These are phyloP conservation scores for Contarinia nasturtii DNA, from an alignment of 1,140 invertebrate species.

Conservation along the genomic window DNA sequence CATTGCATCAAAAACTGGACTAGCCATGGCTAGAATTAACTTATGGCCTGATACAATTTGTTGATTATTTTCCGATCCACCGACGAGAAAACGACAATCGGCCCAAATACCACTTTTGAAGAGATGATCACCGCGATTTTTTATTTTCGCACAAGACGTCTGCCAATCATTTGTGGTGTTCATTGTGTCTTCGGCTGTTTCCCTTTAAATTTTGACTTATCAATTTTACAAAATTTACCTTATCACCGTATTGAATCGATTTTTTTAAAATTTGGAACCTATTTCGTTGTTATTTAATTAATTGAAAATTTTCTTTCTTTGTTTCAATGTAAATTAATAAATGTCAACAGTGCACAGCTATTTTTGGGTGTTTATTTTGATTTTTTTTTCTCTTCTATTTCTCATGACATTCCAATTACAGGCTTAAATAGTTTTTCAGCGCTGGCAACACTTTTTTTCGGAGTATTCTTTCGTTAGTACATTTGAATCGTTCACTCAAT, in stretches of 20 bases:
- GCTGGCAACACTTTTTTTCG: too few relatives aligned
- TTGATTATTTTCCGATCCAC: conserved; percentile 54
- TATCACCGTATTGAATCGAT: too few relatives aligned
- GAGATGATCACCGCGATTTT: conserved; percentile 46
- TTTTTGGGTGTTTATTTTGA: too few relatives aligned
- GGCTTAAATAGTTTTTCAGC: too few relatives aligned
- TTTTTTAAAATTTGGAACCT: too few relatives aligned
- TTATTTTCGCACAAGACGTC: conserved; percentile 40
- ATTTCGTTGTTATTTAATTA: background rate
- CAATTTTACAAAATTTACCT: too few relatives aligned
- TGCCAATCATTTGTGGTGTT: conserved; percentile 41
- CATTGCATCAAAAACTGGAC: conserved; percentile 69
- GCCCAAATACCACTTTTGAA: conserved; percentile 55
- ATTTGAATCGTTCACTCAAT: too few relatives aligned
- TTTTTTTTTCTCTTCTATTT: too few relatives aligned
- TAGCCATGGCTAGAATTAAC: conserved; percentile 62
- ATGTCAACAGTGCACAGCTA: too few relatives aligned
- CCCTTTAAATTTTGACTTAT: background rate
- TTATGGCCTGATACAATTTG: conserved; percentile 56
- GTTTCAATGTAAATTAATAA: too few relatives aligned
- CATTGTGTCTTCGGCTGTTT: conserved; percentile 1
- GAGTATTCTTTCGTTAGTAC: too few relatives aligned
- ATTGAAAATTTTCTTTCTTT: background rate
- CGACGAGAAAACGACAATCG: conserved; percentile 66
- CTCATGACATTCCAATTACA: too few relatives aligned